A percentile compares a stretch with the other conserved stretches of the same genome.
phyloP scores from a whole-genome alignment of 2,797 vertebrate species.

The Rhincodon typus region DNA sequence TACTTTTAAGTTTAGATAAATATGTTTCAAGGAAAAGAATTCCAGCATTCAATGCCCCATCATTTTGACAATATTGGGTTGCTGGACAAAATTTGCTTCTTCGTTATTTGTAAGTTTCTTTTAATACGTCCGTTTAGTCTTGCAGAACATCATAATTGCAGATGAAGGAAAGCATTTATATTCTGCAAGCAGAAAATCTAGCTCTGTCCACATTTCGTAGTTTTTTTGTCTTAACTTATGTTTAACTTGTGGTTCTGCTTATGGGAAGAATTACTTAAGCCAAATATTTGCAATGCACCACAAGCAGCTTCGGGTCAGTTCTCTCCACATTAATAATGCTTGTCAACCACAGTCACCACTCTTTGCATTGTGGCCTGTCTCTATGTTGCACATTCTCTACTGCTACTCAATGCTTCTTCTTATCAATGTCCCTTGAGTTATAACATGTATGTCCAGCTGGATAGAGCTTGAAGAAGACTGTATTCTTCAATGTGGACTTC shows the following conservation, averaged over 20 bases:
- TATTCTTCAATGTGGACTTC: not conserved
- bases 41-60: not conserved
- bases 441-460: not conserved
- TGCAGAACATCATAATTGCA: not conserved
- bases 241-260: constrained; percentile 32
- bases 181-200: not conserved
- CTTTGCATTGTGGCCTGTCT: not conserved
- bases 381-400: not conserved
- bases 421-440: not conserved
- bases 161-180: not conserved
- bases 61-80: not conserved
- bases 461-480: not conserved
- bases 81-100: not conserved
- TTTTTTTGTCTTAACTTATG: constrained; percentile 19
- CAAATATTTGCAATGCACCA: constrained; percentile 42
- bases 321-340: constrained; percentile 44
- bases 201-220: not conserved
- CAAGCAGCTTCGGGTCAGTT: constrained; percentile 39
- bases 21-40: not conserved
- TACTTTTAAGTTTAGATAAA: not conserved
- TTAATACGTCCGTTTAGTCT: not conserved
- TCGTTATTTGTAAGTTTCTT: not conserved
- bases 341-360: constrained; percentile 28
- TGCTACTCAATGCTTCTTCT: not conserved
- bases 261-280: constrained; percentile 42